Evolutionary conservation across 2,888 invertebrate species (phyloP), one percentile per base, ranked within the genome.

Genomic region (Orthosia cruda): DNA sequence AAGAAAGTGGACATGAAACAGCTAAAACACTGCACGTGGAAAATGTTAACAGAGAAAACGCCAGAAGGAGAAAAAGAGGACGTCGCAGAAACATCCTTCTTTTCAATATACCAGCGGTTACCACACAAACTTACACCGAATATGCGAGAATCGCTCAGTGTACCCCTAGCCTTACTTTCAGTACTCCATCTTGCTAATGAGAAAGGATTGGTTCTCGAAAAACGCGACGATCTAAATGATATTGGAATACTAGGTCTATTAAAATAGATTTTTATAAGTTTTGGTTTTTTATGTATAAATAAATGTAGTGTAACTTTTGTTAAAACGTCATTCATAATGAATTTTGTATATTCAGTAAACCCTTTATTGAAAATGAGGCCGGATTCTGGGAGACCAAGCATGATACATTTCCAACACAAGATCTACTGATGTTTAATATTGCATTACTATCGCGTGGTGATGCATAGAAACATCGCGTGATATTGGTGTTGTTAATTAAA

Each of bases 1-100:
- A 99, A 99, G 91, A 98, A 98, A 75, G 97, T 99, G 58, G 98
- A 99, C 90, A 99, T 99, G 97, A 98, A 98, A 89, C 98, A 97
- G 90, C 93, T 99, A 61, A 99, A 99, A 91, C 95, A 96, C n/a
- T 97, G 97, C 69, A 98, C 98, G 80, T 98, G 98, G 98, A 97
- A 97, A 57, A 92, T 98, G 81, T 93, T 98, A 13, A 96, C 95
- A 0, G 93, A 93, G 26, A 89, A 91, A 62, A 91, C 94, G 7
- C 87, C 92, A 0, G 89, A 91, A 47, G 93, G 92, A 4, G 92
- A 92, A 9, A 91, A 91, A n/a, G 94, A 94, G 61, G 87, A 90
- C 9, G 96, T 97, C 0, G 91, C 96, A 1, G 87, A 95, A 40
- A 96, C 97, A 0, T 95, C 94, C 7, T 98, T 98, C 90, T 95